Conservation (phyloP, 2,797 vertebrate genomes). For the Varecia variegata region DNA sequence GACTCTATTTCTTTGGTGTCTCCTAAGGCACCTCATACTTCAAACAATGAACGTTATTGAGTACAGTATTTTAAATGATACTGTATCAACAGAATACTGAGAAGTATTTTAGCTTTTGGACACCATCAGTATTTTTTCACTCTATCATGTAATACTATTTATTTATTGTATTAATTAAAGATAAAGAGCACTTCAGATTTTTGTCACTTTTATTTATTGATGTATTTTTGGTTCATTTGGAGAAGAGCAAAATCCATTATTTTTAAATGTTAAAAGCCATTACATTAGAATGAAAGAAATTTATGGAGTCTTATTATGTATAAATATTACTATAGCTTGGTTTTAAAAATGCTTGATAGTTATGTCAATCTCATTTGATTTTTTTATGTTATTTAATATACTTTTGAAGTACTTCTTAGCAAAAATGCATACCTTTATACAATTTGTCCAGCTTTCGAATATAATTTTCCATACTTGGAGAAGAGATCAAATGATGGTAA, state of each 20-base stretch:
- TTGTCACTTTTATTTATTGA: constrained; percentile 8
- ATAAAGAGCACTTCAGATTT: background rate
- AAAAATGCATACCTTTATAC: constrained; percentile 76
- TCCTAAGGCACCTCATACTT: background rate
- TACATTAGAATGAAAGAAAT: background rate
- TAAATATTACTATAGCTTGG: background rate
- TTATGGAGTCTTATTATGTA: background rate
- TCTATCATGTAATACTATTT: background rate
- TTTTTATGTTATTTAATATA: background rate
- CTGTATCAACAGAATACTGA: background rate
- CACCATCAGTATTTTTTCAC: background rate
- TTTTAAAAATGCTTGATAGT: background rate
- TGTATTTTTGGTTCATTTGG: background rate
- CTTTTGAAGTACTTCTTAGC: background rate
- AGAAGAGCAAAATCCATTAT: background rate
- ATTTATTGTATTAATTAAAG: background rate
- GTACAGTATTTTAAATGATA: background rate
- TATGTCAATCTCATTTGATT: background rate
- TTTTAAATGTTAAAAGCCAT: background rate
- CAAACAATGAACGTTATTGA: background rate
- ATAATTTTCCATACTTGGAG: constrained; percentile 85
- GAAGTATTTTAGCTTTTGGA: background rate
- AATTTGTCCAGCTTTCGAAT: constrained; percentile 85
- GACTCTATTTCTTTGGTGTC: background rate
- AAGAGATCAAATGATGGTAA: constrained; percentile 85